These are phyloP conservation scores for Catonia carolina DNA, from an alignment of 2,888 invertebrate species.

Conservation along the genomic window DNA sequence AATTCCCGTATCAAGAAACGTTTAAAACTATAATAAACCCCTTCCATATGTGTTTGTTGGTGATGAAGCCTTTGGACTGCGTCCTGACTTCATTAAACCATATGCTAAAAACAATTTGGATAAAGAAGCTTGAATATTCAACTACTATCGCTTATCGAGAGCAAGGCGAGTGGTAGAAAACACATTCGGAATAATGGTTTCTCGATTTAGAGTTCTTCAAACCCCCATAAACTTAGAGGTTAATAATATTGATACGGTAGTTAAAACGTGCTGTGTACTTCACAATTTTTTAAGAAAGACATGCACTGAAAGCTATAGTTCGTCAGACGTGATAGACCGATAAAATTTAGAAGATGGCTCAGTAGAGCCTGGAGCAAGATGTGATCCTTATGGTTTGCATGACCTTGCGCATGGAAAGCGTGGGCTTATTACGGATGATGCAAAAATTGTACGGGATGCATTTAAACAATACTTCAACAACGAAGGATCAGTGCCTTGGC, in stretches of 20 bases:
- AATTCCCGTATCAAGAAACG: constrained; percentile 18
- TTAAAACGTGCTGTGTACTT: constrained; percentile 21
- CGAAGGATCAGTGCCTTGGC: constrained; percentile 27
- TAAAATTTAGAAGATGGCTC: constrained; percentile 23
- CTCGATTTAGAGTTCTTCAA: constrained; percentile 21
- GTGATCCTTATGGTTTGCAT: constrained; percentile 18
- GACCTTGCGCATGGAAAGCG: constrained; percentile 22
- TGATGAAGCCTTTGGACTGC: constrained; percentile 23
- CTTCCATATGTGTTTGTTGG: constrained; percentile 24
- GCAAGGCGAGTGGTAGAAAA: constrained; percentile 20
- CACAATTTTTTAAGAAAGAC: constrained; percentile 24
- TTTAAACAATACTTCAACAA: constrained; percentile 27
- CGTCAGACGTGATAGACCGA: constrained; percentile 13
- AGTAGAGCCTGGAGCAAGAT: constrained; percentile 22
- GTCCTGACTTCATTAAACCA: constrained; percentile 22
- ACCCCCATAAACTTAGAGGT: too few species aligned
- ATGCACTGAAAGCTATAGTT: constrained; percentile 5
- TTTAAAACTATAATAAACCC: constrained; percentile 27
- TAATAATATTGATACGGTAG: constrained; percentile 20
- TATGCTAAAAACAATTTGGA: constrained; percentile 14
- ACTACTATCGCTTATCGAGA: constrained; percentile 22
- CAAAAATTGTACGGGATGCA: constrained; percentile 19
- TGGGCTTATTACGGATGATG: constrained; percentile 22
- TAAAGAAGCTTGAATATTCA: constrained; percentile 18
- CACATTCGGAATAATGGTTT: constrained; percentile 19